Evolutionary conservation across 2,797 vertebrate species (phyloP), one percentile per base, ranked within the genome.

Genomic region (Pseudomugil gertrudae): DNA sequence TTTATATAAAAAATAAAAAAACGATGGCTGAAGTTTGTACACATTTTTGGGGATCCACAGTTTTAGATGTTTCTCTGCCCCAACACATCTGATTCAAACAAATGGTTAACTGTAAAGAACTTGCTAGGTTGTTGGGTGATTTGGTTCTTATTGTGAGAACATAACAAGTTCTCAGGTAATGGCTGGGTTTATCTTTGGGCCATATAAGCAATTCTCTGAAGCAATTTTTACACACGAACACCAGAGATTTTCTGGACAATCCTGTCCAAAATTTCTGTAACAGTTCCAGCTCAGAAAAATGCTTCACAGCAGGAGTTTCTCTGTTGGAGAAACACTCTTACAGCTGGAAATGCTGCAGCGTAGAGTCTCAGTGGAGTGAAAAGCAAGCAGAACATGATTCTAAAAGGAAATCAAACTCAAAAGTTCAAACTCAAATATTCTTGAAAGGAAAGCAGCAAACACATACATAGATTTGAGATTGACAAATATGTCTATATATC

Each of bases 221-320:
- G 55, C 24, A 50, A 59, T 52, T 67, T 59, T 51, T 35, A 59
- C 9, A 43, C 56, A 15, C 13, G 48, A 43, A 24, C 15, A n/a
- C 17, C 21, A 40, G 13, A 59, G 26, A 45, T 24, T 59, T 52
- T 53, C 23, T 50, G 23, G 13, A 50, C 48, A 50, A 26, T 50
- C 24, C 40, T 19, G 10, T 52, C 26, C 10, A 21, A 19, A 52
- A 15, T 5, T 50, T 23, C 43, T 40, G 17, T 11, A 50, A 30
- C 19, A 35, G 54, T 14, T 50, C 5, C 9, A n/a, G 36, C 10
- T 24, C 33, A 35, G 26, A 35, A 32, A 33, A 21, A 24, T 10
- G 29, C 21, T 14, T 21, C 36, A 26, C 19, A 35, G 19, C 2
- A n/a, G 13, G 19, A 57, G n/a, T 5, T 38, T 15, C 13, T 36